phyloP scores from a whole-genome alignment of 1,140 invertebrate genomes.

The Trichonephila clavata region DNA sequence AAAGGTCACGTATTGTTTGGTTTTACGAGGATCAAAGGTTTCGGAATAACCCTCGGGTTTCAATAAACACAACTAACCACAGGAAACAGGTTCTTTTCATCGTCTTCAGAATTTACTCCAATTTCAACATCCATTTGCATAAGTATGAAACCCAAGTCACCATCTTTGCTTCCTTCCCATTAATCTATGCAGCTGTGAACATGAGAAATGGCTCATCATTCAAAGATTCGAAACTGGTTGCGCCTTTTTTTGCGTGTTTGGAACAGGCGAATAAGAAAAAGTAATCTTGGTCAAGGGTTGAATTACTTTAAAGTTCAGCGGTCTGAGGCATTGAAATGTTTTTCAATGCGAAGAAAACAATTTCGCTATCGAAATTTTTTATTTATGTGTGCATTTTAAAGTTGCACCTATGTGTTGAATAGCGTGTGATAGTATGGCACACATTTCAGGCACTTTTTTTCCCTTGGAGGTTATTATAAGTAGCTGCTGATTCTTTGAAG shows the following conservation, averaged over 20 bases:
- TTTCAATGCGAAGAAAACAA: neutral
- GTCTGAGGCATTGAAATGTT: neutral
- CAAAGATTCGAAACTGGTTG: neutral
- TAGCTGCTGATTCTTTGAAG: too few species aligned
- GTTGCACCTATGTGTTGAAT: too few species aligned
- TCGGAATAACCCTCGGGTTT: too few species aligned
- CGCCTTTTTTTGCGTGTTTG: neutral
- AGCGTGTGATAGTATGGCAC: too few species aligned
- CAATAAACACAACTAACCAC: neutral
- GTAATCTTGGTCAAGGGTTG: conserved; percentile 7
- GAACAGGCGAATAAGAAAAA: neutral
- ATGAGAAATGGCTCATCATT: neutral
- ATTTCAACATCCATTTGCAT: neutral
- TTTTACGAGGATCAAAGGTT: too few species aligned
- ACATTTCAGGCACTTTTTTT: too few species aligned
- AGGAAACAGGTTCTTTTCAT: conserved; percentile 7
- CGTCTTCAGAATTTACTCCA: neutral
- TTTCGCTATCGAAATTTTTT: neutral
- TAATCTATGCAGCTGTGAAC: neutral
- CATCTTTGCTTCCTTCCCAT: neutral
- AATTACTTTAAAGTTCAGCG: neutral
- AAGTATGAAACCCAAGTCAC: neutral
- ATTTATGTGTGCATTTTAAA: too few species aligned
- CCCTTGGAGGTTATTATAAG: too few species aligned
- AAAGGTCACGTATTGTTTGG: too few species aligned